Evolutionary conservation across 2,888 invertebrate genomes (phyloP), one percentile per base, ranked within the genome.

Genomic region (Agrotis clavis): DNA sequence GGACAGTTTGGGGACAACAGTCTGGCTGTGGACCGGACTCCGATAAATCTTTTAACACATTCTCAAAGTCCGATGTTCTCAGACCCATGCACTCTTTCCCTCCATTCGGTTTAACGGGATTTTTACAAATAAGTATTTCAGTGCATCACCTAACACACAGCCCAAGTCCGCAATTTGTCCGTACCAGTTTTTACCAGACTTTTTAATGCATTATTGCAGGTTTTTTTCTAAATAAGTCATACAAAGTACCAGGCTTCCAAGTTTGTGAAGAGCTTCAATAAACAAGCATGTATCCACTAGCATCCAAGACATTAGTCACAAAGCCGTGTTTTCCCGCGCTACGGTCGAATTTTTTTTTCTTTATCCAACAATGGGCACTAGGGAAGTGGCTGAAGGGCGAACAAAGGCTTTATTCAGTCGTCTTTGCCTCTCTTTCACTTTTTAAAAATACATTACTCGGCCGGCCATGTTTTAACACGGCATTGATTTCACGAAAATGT

Each of bases 381-480:
- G 82, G 82, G 86, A 85, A 86, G 83, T 83, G 74, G 72, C 85
- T 79, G 80, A 77, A 85, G 59, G 64, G 76, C 68, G 80, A 86
- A 89, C 87, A 88, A 88, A 80, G 63, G 74, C 83, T 79, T 86
- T 86, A 83, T 89, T 85, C 80, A 71, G 72, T 74, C 70, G 63
- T 69, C 51, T 75, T 77, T 35, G 60, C 70, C 30, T 76, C 73
- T 83, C 75, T 82, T 78, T 81, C 63, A 71, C 75, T 79, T 74
- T 86, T 83, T 70, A 79, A 79, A 83, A 68, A 74, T 66, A 79
- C 71, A 67, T 79, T 72, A 74, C 54, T 62, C 50, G 9, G 67
- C 63, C 53, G 6, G 67, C 63, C 67, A 71, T 82, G 71, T 78
- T 80, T 63, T 64, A 77, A 71, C 66, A 54, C 51, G 6, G 60